A percentile compares a stretch with the other conserved stretches of the same genome.
Evolutionary conservation across 2,888 invertebrate genomes (phyloP).

Genomic region (Xylota segnis): DNA sequence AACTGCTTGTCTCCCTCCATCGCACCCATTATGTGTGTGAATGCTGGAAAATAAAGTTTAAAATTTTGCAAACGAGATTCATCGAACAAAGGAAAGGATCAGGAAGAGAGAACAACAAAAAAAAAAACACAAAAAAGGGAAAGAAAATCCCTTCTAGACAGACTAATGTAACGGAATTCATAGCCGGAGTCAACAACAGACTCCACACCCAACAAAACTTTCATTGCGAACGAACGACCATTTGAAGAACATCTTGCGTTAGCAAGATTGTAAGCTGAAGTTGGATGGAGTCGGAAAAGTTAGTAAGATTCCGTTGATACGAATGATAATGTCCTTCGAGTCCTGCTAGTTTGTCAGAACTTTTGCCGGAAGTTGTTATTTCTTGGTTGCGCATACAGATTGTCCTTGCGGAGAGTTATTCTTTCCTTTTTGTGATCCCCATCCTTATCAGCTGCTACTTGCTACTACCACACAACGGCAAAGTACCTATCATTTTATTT

Average conservation of each 20-base stretch:
- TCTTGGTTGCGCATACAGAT: slow-evolving; percentile 45
- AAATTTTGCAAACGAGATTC: slow-evolving; percentile 72
- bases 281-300: slow-evolving; percentile 58
- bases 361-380: slow-evolving; percentile 73
- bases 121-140: slow-evolving; percentile 14
- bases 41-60: slow-evolving; percentile 71
- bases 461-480: background rate
- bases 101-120: background rate
- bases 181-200: slow-evolving; percentile 65
- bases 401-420: slow-evolving; percentile 42
- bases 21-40: slow-evolving; percentile 38
- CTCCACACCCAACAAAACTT: slow-evolving; percentile 3
- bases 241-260: slow-evolving; percentile 53
- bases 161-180: slow-evolving; percentile 60
- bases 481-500: slow-evolving; percentile 22
- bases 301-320: slow-evolving; percentile 62
- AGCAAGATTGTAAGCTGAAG: slow-evolving; percentile 11
- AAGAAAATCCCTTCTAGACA: slow-evolving; percentile 31
- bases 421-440: slow-evolving; percentile 50
- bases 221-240: slow-evolving; percentile 4
- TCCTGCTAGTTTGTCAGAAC: slow-evolving; percentile 63
- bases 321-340: slow-evolving; percentile 66
- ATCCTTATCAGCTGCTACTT: slow-evolving; percentile 68
- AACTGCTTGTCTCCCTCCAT: background rate
- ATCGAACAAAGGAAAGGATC: slow-evolving; percentile 64